Base-by-base conservation (phyloP, 2,113 vertebrate species). In the Perca flavescens region DNA sequence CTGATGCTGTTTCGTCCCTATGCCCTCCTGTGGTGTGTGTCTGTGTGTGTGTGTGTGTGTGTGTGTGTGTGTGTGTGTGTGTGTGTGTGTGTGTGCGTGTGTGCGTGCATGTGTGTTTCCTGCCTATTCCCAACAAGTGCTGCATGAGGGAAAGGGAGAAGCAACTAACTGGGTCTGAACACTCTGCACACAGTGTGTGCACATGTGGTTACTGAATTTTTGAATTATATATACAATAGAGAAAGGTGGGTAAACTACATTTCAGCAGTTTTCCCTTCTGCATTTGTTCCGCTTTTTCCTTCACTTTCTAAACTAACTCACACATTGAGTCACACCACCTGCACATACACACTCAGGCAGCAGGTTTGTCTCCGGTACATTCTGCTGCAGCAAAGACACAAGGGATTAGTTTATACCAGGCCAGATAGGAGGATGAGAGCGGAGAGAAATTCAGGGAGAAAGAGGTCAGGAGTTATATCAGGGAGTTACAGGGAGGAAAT, bases 381-480 rank as follows among this genome's bases (percentile, higher is more conserved):
- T 61, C 52, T 84, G 81, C 21, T 72, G 83, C 22, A 53, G 85
- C 62, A 63, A 53, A 77, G 50, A 67, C 89, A 79, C 84, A 22
- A 40, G 86, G 83, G 86, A 88, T 89, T 82, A 79, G 77, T 72
- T 75, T n/a, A 46, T 80, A 80, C 66, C 58, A 56, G 66, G 71
- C 54, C 73, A 73, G 74, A 74, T 46, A 64, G 60, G 47, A 89
- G 78, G 52, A 79, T 72, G 75, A 79, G 64, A 62, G 43, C 25
- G 34, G 47, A 53, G 57, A 79, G 67, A 70, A 69, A 56, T 53
- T 73, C n/a, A 31, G 57, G 79, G 63, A 78, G 65, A 79, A 86
- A 31, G 46, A 71, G 76, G 67, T 69, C 78, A 86, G 46, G 74
- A 67, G 47, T 47, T 58, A 57, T 11, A 81, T 52, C 47, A 67